Conservation (phyloP, 2,888 invertebrate species). For the Bombylius major region DNA sequence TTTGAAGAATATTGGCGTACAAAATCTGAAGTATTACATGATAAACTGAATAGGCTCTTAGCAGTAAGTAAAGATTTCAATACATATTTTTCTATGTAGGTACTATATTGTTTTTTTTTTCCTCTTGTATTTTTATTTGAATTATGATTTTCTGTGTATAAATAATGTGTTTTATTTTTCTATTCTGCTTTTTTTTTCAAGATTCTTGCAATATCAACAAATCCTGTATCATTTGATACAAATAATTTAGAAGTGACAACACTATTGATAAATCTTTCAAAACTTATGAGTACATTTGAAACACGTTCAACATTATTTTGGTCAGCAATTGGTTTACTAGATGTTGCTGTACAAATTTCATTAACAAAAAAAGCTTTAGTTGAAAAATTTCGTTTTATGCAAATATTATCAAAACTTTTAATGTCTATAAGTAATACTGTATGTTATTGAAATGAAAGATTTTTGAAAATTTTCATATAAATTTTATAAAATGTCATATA, state of each 20-base stretch:
- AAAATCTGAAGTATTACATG: conserved; percentile 2
- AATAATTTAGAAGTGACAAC: conserved; percentile 3
- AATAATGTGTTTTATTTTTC: too few species aligned
- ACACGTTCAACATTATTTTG: conserved; percentile 4
- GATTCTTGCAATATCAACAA: conserved; percentile 1
- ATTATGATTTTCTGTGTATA: too few species aligned
- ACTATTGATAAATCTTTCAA: conserved; percentile 4
- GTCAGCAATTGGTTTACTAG: conserved; percentile 2
- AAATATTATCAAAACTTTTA: conserved; percentile 1
- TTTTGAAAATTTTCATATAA: background rate
- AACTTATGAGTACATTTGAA: conserved; percentile 4
- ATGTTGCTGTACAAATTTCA: conserved; percentile 2
- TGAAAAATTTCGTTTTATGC: conserved; percentile 5
- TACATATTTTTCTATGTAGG: too few species aligned
- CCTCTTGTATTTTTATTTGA: too few species aligned
- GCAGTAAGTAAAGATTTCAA: background rate
- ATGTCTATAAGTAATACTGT: conserved; percentile 2
- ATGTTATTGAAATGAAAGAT: background rate
- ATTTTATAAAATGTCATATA: background rate
- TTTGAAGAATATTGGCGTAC: background rate
- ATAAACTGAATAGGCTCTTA: conserved; percentile 2
- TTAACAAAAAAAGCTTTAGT: background rate
- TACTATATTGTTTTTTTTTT: too few species aligned
- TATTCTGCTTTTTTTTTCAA: background rate
- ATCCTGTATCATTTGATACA: background rate